Conservation (phyloP, 2,797 vertebrate genomes). For the Luscinia luscinia region DNA sequence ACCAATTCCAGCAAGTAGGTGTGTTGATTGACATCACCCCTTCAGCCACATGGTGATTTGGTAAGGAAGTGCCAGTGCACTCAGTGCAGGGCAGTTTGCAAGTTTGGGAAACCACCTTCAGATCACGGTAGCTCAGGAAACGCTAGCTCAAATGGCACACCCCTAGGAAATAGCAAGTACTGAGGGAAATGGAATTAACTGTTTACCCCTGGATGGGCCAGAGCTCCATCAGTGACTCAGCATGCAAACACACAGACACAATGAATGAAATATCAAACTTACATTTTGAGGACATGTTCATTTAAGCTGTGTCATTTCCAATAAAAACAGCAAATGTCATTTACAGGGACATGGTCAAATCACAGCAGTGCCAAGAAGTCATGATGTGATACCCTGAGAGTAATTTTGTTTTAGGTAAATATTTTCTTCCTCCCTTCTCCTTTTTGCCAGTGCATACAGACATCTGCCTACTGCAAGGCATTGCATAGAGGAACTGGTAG, state of each 20-base stretch:
- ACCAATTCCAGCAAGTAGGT: background rate
- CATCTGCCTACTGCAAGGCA: background rate
- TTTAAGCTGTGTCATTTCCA: slow-evolving; percentile 11
- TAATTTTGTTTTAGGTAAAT: background rate
- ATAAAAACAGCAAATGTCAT: background rate
- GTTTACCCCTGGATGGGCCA: background rate
- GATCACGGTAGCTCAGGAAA: background rate
- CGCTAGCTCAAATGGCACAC: background rate
- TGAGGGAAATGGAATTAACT: background rate
- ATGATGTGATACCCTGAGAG: background rate
- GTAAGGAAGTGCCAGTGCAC: background rate
- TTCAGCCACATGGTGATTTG: background rate
- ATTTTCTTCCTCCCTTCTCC: background rate
- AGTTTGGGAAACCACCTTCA: background rate
- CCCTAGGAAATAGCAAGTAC: background rate
- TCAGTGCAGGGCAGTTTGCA: background rate
- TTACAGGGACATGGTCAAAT: background rate
- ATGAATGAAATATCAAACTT: background rate
- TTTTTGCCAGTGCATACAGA: background rate
- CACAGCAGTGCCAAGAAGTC: background rate
- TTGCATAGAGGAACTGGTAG: background rate
- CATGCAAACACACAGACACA: accelerated
- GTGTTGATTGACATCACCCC: background rate
- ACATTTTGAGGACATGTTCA: background rate
- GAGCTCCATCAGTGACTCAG: slow-evolving; percentile 44